A percentile compares a stretch with the other conserved stretches of the same genome.
Conservation (phyloP, 2,113 vertebrate genomes). For the Cynopterus brachyotis region DNA sequence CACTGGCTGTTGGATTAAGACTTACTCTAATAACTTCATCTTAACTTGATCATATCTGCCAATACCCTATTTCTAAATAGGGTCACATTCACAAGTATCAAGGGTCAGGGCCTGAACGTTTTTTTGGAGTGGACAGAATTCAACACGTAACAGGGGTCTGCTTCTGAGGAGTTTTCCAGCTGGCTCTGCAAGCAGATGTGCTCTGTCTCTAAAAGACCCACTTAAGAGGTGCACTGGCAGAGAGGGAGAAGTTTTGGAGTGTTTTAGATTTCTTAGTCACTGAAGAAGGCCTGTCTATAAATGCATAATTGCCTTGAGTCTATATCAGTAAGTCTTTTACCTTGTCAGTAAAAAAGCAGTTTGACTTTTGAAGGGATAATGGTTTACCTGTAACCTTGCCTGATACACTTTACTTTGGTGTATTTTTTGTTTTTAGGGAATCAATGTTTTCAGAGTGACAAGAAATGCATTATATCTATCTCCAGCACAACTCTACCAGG, state of each 20-base stretch:
- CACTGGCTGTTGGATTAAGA: neutral
- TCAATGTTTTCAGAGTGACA: neutral
- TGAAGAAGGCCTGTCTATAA: neutral
- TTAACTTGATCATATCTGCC: neutral
- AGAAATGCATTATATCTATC: constrained; percentile 12
- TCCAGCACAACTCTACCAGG: neutral
- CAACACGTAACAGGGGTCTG: neutral
- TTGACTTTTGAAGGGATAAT: constrained; percentile 32
- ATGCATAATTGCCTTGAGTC: too few relatives aligned
- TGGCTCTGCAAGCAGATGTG: neutral
- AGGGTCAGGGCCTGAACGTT: neutral
- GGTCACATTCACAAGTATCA: neutral
- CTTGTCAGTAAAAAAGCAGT: neutral
- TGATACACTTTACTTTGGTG: constrained; percentile 13
- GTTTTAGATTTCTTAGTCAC: neutral
- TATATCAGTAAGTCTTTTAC: neutral
- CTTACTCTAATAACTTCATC: neutral
- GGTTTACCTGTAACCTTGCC: constrained; percentile 34
- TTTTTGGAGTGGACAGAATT: neutral
- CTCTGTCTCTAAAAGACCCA: neutral
- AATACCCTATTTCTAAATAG: neutral
- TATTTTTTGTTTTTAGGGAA: neutral
- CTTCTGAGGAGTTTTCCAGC: neutral
- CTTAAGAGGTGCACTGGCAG: neutral
- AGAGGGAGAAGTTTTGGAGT: neutral